Percentiles rank a stretch among this genome's conserved stretches.
Conservation (phyloP, 2,797 vertebrate genomes). For the Cossypha niveicapilla region DNA sequence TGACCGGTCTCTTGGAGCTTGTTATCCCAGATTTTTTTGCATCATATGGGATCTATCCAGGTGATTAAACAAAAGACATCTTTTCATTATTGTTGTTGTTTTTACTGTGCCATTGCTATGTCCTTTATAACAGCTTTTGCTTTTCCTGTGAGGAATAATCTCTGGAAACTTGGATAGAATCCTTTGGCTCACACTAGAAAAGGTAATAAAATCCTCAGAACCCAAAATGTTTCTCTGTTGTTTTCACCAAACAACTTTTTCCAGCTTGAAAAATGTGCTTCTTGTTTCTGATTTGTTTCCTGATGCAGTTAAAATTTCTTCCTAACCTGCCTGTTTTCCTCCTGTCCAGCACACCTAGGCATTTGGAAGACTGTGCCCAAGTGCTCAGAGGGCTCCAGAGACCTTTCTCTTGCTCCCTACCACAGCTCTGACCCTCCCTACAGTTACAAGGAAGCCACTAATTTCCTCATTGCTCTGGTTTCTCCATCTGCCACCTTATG, state of each 20-base stretch:
- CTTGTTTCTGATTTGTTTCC: slow-evolving; percentile 3
- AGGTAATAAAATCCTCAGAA: slow-evolving; percentile 65
- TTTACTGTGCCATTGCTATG: slow-evolving; percentile 15
- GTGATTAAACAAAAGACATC: slow-evolving; percentile 46
- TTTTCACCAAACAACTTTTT: slow-evolving; percentile 46
- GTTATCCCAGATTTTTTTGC: neutral
- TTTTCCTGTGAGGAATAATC: slow-evolving; percentile 48
- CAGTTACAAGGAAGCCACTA: neutral
- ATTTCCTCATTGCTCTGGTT: neutral
- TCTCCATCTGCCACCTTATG: slow-evolving; percentile 12
- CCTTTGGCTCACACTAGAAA: slow-evolving; percentile 27
- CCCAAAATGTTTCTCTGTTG: slow-evolving; percentile 18
- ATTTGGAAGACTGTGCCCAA: neutral
- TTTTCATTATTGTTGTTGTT: slow-evolving; percentile 45
- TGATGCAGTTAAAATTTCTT: neutral
- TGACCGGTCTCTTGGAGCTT: neutral
- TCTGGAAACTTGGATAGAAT: slow-evolving; percentile 66
- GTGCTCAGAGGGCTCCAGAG: neutral
- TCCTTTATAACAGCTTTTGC: slow-evolving; percentile 48
- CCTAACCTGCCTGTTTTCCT: neutral
- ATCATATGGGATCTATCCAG: neutral
- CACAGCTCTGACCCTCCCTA: neutral
- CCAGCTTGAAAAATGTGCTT: slow-evolving; percentile 39
- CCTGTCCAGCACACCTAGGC: neutral
- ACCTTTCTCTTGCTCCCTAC: neutral